Evolutionary conservation across 2,113 vertebrate species (phyloP), one percentile per base, ranked within the genome.

Genomic region (Anseranas semipalmata): DNA sequence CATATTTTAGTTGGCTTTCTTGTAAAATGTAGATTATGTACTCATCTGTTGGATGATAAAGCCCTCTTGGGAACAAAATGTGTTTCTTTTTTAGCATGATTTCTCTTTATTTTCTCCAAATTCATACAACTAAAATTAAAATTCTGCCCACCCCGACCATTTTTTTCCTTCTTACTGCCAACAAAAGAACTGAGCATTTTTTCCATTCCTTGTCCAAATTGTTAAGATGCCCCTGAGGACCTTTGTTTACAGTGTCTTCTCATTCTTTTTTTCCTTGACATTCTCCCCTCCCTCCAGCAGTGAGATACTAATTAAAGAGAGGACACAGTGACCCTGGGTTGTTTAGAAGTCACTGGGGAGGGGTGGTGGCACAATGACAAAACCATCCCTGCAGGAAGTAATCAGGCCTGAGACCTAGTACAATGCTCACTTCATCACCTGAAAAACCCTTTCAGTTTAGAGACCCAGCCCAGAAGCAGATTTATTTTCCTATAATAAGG

Each of bases 301-400:
- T 96, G 95, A 98, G 95, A 97, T 97, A 96, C 97, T 98, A 98
- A 98, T 98, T 98, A 98, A 98, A 98, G 97, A 96, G 97, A 96
- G 95, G 96, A 97, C 96, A 89, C 76, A 58, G 90, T 97, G 97
- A 98, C 97, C 96, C 90, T 92, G 87, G 87, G 89, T 97, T 97
- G 93, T 98, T 98, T 96, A 95, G 96, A 96, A 98, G 96, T 97
- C 96, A 92, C 94, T 90, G 65, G 81, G 95, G 95, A 98, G 96
- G 91, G 95, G 91, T 90, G 73, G 89, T 63, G 35, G 91, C 89
- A 95, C 95, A 97, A 92, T 94, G 93, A 95, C 95, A 96, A 97
- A 97, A 91, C 85, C 94, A 97, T 97, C 96, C 94, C 87, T 95
- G 96, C 85, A 96, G 97, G 97, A 98, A 96, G 74, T 75, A 82